A percentile compares a stretch with the other conserved stretches of the same genome.
phyloP scores from a whole-genome alignment of 23 tunicate genomes.

The Clavelina lepadiformis region DNA sequence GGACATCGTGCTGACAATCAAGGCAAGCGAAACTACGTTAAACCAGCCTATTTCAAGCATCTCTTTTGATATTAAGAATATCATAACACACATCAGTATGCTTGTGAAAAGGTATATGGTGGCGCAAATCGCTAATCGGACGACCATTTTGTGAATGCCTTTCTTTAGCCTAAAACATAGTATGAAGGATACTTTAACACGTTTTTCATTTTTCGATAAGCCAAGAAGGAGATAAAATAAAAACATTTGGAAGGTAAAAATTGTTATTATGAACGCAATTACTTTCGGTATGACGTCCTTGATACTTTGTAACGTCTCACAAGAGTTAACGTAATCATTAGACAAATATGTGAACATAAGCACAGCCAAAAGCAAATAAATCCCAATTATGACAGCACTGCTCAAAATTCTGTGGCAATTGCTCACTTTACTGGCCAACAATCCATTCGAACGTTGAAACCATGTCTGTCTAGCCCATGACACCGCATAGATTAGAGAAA shows the following conservation, averaged over 20 bases:
- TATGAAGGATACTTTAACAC: not conserved
- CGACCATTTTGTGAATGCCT: slow-evolving; percentile 3
- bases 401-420: slow-evolving; percentile 2
- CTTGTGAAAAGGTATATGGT: slow-evolving; percentile 9
- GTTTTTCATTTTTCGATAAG: not conserved
- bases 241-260: slow-evolving; percentile 10
- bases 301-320: no score
- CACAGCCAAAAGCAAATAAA: no score
- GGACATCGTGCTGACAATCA: not conserved
- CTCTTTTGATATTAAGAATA: slow-evolving; percentile 5
- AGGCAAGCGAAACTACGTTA: slow-evolving; percentile 9
- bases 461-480: slow-evolving; percentile 7
- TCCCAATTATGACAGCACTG: slow-evolving; percentile 3
- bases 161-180: not conserved
- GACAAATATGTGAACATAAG: no score
- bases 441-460: slow-evolving; percentile 12
- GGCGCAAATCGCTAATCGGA: slow-evolving; percentile 17
- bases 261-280: slow-evolving; percentile 1
- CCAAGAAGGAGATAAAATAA: slow-evolving; percentile 8
- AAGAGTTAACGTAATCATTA: no score
- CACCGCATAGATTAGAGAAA: slow-evolving; percentile 10
- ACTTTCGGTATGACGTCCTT: slow-evolving; percentile 8
- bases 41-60: slow-evolving; percentile 11
- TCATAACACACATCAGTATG: slow-evolving; percentile 7
- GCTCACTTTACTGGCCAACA: slow-evolving; percentile 9